Evolutionary conservation across 2,797 vertebrate genomes (phyloP), one percentile per base, ranked within the genome.

Genomic region (Botia kubotai): DNA sequence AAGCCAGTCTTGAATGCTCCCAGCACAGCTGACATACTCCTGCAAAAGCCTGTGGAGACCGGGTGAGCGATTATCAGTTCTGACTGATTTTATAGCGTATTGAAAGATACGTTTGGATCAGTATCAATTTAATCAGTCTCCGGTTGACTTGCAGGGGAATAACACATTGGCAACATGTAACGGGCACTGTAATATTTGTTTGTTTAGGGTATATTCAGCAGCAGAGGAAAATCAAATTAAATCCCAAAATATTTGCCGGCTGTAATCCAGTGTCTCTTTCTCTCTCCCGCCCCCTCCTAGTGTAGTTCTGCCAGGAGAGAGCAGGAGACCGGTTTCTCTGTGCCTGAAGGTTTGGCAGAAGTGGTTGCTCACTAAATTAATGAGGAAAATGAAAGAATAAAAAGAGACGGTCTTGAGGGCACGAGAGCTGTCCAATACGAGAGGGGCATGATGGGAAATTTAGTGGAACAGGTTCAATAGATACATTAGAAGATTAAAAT

Each of bases 21-120:
- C 12, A 73, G 87, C 13, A 84, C 88, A 2, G 91, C 77, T 17
- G 93, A 93, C 77, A 93, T 96, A 77, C 0, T 96, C 62, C 83
- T 96, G 48, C 91, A 94, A 87, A 93, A 89, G 62, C 94, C 93
- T 46, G 86, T 93, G 74, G 93, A 94, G 83, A 89, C 89, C 29
- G 93, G 90, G 97, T 99, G 88, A 92, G 97, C 85, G 70, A 52
- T 17, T 52, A 16, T 53, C 2, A 1, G 17, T 0, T 6, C 26
- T 62, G 26, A 36, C 2, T 26, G 46, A 67, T 66, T 75, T 60
- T 16, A n/a, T 17, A 17, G 19, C 39, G 0, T 12, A 14, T 39
- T 75, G 12, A 10, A 29, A 55, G 60, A 21, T 29, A 68, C 13
- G 43, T 75, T 36, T 71, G 29, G 50, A 72, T 79, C 19, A 66